Conservation (phyloP, 1,140 invertebrate species). For the Aricia agestis region DNA sequence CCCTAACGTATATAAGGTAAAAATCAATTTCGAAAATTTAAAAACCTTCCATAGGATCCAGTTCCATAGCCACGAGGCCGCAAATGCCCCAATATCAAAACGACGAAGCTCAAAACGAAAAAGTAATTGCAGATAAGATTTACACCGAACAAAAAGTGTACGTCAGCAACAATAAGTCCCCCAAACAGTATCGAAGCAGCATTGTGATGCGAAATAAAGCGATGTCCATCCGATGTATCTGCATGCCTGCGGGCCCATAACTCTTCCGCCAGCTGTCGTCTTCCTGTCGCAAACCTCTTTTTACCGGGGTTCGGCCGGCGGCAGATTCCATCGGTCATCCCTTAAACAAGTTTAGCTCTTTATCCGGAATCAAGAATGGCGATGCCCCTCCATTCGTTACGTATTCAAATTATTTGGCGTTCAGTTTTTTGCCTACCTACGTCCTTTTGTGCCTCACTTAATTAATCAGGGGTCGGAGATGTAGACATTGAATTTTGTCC, state of each 20-base stretch:
- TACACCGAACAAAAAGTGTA: slow-evolving; percentile 37
- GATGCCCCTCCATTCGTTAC: slow-evolving; percentile 68
- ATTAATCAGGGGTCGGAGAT: slow-evolving; percentile 46
- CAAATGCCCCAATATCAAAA: not conserved
- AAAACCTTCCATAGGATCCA: not conserved
- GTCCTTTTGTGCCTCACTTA: slow-evolving; percentile 50
- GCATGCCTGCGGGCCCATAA: slow-evolving; percentile 71
- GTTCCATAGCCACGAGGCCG: too few relatives aligned
- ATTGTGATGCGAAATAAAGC: slow-evolving; percentile 55
- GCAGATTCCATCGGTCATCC: slow-evolving; percentile 66
- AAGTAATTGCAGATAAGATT: slow-evolving; percentile 13
- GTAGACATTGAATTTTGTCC: slow-evolving; percentile 24
- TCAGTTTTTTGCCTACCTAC: slow-evolving; percentile 54
- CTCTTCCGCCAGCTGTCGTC: slow-evolving; percentile 70
- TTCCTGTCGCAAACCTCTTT: slow-evolving; percentile 71
- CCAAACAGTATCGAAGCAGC: slow-evolving; percentile 38
- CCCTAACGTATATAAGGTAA: not conserved
- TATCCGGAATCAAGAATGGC: slow-evolving; percentile 72
- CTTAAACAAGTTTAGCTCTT: slow-evolving; percentile 75
- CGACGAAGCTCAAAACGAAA: not conserved
- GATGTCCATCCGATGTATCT: slow-evolving; percentile 65
- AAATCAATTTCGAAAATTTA: not conserved
- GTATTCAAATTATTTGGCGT: slow-evolving; percentile 74
- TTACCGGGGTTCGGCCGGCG: slow-evolving; percentile 60
- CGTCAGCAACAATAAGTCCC: slow-evolving; percentile 42